Base-by-base conservation (phyloP, 2,113 vertebrate species). In the Ctenomys sociabilis region DNA sequence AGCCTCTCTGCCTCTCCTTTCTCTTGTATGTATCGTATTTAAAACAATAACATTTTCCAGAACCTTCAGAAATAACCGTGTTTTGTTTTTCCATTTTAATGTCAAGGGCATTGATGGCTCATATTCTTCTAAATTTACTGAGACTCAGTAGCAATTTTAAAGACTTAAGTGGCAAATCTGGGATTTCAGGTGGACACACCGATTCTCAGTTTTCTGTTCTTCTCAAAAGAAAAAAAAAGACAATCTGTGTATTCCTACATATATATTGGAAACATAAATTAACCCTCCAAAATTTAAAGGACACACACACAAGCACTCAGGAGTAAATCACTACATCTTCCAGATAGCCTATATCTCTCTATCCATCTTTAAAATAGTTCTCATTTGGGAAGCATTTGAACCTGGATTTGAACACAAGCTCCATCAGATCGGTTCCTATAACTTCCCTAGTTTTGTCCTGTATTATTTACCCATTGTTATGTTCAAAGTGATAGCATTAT, bases 1-100 rank as follows among this genome's bases (percentile, higher is more conserved):
- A 63, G 9, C 0, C 4, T 7, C n/a, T 37, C 32, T 61, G 37
- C 73, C 26, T 89, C 68, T 78, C 1, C 21, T 81, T 52, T 73
- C 45, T 90, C 30, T 85, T 85, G 26, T 64, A 45, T 64, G n/a
- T n/a, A n/a, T n/a, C n/a, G n/a, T n/a, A 88, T 6, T 75, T 68
- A 26, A 11, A 6, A 10, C 45, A 68, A 78, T 21, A 90, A n/a
- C 10, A 21, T 80, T 40, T 64, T 93, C 84, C n/a, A 93, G 78
- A 94, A 81, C 3, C 54, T 88, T 85, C 37, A 81, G n/a, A 54
- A 52, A 14, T 40, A 24, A 73, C 35, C 6, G 5, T 88, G 61
- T 75, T 32, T 95, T 66, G 49, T 40, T 75, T 93, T 83, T 63
- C 49, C 30, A 61, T 49, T 94, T 93, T 94, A 94, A 45, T 26